Evolutionary conservation across 2,888 invertebrate species (phyloP).

Genomic region (Junonia oenone): DNA sequence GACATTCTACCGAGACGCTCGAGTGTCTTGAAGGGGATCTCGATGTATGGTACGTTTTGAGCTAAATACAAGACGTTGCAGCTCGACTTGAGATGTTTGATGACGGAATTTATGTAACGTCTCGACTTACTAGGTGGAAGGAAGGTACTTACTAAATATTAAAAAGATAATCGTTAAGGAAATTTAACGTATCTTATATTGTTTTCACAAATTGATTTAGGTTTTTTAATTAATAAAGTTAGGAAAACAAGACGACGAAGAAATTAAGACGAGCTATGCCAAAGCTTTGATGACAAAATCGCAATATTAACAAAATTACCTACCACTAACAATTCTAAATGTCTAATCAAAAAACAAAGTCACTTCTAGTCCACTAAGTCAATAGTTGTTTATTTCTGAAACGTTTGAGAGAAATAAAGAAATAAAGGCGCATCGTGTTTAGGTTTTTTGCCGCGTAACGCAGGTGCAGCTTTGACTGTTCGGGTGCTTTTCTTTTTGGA

Average conservation of each 20-base stretch:
- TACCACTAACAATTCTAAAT: not conserved
- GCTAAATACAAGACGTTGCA: conserved; percentile 4
- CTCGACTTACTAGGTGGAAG: too few species aligned
- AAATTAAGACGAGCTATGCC: too few species aligned
- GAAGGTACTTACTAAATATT: too few species aligned
- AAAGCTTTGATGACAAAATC: too few species aligned
- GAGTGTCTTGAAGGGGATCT: conserved; percentile 27
- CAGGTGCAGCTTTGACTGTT: conserved; percentile 54
- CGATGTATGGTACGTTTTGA: conserved; percentile 17
- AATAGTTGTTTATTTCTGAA: conserved; percentile 26
- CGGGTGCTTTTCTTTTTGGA: conserved; percentile 37
- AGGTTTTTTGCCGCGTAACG: conserved; percentile 62
- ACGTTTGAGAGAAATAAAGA: conserved; percentile 29
- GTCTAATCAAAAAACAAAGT: conserved; percentile 4
- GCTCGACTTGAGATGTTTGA: too few species aligned
- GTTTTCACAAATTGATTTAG: too few species aligned
- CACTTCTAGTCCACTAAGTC: conserved; percentile 13
- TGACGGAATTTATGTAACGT: too few species aligned
- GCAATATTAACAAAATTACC: not conserved
- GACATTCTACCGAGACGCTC: conserved; percentile 44
- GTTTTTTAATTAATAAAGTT: too few species aligned
- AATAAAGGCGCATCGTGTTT: conserved; percentile 41
- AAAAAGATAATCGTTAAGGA: too few species aligned
- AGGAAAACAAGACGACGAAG: too few species aligned
- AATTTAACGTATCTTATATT: too few species aligned